Evolutionary conservation across 2,797 vertebrate genomes (phyloP).

Genomic region (Phrynocephalus guinanensis): DNA sequence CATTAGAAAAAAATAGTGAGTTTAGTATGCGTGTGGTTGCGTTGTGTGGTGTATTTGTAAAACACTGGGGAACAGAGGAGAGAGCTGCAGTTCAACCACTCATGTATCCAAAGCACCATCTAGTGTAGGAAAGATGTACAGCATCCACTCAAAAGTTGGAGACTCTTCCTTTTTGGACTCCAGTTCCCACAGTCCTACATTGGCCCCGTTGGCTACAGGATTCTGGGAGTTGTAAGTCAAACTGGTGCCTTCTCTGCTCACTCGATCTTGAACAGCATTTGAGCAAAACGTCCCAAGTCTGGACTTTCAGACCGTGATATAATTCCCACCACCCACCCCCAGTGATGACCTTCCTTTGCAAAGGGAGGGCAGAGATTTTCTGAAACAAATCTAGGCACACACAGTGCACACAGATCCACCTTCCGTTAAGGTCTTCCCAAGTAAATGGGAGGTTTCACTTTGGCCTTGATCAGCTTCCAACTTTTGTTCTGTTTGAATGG

Average conservation of each 20-base stretch:
- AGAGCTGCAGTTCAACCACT: conserved; percentile 19
- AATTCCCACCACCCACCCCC: too few species aligned
- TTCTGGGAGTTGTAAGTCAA: too few species aligned
- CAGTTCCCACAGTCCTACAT: too few species aligned
- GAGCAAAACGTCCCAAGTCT: too few species aligned
- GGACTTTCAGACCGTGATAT: too few species aligned
- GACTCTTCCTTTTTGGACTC: too few species aligned
- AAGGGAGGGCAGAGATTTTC: background rate
- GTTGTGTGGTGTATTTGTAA: background rate
- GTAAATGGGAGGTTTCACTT: background rate
- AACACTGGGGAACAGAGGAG: background rate
- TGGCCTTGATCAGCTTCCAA: background rate
- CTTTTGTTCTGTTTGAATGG: background rate
- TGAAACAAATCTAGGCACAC: background rate
- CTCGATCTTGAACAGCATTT: too few species aligned
- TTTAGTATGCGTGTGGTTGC: background rate
- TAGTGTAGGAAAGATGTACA: conserved; percentile 50
- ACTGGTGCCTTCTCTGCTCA: too few species aligned
- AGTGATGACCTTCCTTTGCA: background rate
- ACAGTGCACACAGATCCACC: background rate
- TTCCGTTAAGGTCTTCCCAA: background rate
- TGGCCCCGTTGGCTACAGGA: too few species aligned
- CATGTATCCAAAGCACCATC: conserved; percentile 65
- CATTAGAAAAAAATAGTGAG: conserved; percentile 29
- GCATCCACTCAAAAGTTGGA: background rate